Evolutionary conservation across 92 coral and sea anemone genomes (phyloP).

Genomic region (Epizoanthus fatuus): DNA sequence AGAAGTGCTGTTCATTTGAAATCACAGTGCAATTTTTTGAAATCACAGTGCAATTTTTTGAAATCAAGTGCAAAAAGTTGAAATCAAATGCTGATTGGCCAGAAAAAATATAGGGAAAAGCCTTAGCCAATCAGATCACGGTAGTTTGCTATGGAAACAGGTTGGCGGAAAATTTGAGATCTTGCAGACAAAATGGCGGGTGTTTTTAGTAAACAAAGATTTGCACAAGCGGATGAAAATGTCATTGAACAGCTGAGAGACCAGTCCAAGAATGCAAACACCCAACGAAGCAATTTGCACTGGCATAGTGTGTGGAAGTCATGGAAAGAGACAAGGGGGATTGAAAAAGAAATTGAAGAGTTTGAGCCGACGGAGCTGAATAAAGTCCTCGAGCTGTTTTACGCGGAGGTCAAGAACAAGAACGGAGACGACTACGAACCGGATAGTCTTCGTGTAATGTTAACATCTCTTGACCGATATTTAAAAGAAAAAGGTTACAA

Average conservation of each 20-base stretch:
- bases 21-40: no score
- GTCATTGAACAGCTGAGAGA: slow-evolving; percentile 36
- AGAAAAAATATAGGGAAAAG: no score
- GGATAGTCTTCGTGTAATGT: slow-evolving; percentile 27
- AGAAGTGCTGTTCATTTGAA: no score
- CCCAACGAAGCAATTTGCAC: slow-evolving; percentile 20
- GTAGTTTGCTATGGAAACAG: no score
- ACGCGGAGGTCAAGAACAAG: slow-evolving; percentile 36
- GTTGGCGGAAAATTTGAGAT: no score
- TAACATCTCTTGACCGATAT: slow-evolving; percentile 44
- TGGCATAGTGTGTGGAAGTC: slow-evolving; percentile 37
- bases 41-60: no score
- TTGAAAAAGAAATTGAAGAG: slow-evolving; percentile 18
- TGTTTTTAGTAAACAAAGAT: slow-evolving; percentile 4
- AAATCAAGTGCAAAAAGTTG: no score
- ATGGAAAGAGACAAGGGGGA: slow-evolving; percentile 7
- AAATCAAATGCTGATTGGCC: no score
- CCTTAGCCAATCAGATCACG: no score
- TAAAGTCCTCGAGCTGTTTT: slow-evolving; percentile 27
- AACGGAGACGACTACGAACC: slow-evolving; percentile 30
- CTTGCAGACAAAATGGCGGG: no score
- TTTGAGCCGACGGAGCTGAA: slow-evolving; percentile 48
- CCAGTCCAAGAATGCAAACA: slow-evolving; percentile 27
- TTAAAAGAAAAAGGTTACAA: slow-evolving; percentile 1
- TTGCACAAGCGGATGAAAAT: slow-evolving; percentile 17